Base-by-base conservation (phyloP, 2,888 invertebrate genomes). In the Sialis fuliginosa region DNA sequence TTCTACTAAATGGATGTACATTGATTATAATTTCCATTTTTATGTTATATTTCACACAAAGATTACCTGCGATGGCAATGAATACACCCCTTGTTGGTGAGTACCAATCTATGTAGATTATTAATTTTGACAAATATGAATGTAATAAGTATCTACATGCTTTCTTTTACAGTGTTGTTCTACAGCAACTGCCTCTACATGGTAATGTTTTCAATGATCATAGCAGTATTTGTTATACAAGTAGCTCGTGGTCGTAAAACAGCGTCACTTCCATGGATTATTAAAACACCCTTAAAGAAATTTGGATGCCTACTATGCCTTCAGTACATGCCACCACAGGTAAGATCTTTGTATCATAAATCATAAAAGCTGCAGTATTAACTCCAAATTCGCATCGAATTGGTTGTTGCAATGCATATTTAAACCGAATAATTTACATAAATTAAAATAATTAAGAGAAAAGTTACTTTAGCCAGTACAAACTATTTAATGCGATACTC, bases 21-120 rank as follows among this genome's bases (percentile, higher is more conserved):
- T 68, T 75, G 9, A 57, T 80, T 1, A 67, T 79, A 42, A 72
- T 76, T 39, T 68, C 71, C n/a, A 61, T 76, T 12, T 76, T 75
- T 55, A 66, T 81, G 48, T 64, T 78, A 56, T 79, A 76, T 59
- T 77, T 80, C 56, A 70, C 74, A 0, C 69, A 72, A 49, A 70
- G 73, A 56, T 58, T 76, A 45, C 74, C 75, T 8, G 66, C 72
- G 1, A 65, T 72, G 59, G 70, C 70, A 13, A 63, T 64, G 31
- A 69, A 71, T 51, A 66, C 73, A 33, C 76, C 77, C 10, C 60
- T 74, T 32, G 66, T 76, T 49, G 72, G 76, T 75, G 62, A 61
- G 61, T 55, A 39, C 7, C n/a, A 37, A 5, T 10, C 8, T 37
- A n/a, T 5, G 9, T 35, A 7, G 12, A 10, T n/a, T n/a, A 22